Conservation (phyloP, 1,140 invertebrate species). For the Varroa destructor region DNA sequence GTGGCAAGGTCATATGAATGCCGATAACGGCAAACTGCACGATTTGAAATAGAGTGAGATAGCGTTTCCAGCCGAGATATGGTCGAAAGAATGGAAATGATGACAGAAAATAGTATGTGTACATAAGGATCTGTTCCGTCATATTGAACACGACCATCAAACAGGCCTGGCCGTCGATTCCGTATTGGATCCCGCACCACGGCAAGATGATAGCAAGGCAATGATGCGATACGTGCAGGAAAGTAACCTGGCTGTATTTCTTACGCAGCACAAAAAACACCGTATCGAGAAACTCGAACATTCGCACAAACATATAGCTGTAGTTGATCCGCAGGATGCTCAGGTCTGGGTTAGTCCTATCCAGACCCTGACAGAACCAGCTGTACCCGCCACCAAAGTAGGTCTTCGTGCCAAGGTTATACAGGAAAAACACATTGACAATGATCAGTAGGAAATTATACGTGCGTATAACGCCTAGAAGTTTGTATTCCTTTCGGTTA, state of each 20-base stretch:
- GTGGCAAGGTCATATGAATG: slow-evolving; percentile 11
- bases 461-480: neutral
- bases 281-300: slow-evolving; percentile 78
- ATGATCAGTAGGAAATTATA: neutral
- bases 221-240: slow-evolving; percentile 81
- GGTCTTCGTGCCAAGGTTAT: neutral
- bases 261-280: slow-evolving; percentile 78
- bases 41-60: slow-evolving; percentile 29
- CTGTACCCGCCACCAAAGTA: slow-evolving; percentile 22
- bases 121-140: slow-evolving; percentile 56
- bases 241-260: slow-evolving; percentile 70
- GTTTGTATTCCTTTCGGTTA: slow-evolving; percentile 4
- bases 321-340: neutral
- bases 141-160: slow-evolving; percentile 53
- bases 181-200: slow-evolving; percentile 1
- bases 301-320: slow-evolving; percentile 11
- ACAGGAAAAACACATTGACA: neutral
- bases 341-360: neutral
- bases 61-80: slow-evolving; percentile 29
- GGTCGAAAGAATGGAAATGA: slow-evolving; percentile 34
- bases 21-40: slow-evolving; percentile 27
- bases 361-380: slow-evolving; percentile 17
- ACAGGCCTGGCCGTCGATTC: slow-evolving; percentile 24
- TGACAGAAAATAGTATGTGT: slow-evolving; percentile 44
- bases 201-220: slow-evolving; percentile 64